Conservation (phyloP, 1,140 invertebrate species). For the Sitophilus oryzae region DNA sequence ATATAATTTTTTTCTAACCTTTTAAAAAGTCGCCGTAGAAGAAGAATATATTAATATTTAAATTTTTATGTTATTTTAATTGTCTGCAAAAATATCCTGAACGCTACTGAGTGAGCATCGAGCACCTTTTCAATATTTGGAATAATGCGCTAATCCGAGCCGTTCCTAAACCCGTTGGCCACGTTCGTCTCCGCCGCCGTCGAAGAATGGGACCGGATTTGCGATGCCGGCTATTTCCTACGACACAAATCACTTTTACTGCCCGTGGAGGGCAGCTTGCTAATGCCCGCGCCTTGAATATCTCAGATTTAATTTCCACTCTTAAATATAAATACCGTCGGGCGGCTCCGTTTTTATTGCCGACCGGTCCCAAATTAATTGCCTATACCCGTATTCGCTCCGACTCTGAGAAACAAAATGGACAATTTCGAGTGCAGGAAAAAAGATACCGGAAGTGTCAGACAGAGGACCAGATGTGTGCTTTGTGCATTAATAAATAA, state of each 20-base stretch:
- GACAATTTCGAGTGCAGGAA: no score
- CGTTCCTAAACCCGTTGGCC: conserved; percentile 30
- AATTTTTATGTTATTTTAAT: no score
- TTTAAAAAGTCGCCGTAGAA: no score
- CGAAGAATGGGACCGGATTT: conserved; percentile 38
- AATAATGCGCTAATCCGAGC: conserved; percentile 13
- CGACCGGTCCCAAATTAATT: conserved; percentile 26
- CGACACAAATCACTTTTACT: conserved; percentile 44
- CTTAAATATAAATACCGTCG: conserved; percentile 37
- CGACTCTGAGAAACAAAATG: conserved; percentile 14
- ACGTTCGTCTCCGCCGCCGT: no score
- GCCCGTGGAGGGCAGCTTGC: conserved; percentile 34
- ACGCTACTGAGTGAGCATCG: no score
- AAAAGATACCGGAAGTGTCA: no score
- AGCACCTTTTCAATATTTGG: not conserved
- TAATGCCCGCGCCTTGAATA: conserved; percentile 39
- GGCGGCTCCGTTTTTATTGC: conserved; percentile 24
- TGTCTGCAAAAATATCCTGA: no score
- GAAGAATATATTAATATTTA: no score
- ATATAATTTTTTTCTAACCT: no score
- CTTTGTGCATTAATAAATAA: no score
- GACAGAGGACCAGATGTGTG: no score
- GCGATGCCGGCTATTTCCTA: conserved; percentile 39
- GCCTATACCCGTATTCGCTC: conserved; percentile 12
- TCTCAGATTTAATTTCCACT: conserved; percentile 41